Base-by-base conservation (phyloP, 2,113 vertebrate species). In the Caranx melampygus region DNA sequence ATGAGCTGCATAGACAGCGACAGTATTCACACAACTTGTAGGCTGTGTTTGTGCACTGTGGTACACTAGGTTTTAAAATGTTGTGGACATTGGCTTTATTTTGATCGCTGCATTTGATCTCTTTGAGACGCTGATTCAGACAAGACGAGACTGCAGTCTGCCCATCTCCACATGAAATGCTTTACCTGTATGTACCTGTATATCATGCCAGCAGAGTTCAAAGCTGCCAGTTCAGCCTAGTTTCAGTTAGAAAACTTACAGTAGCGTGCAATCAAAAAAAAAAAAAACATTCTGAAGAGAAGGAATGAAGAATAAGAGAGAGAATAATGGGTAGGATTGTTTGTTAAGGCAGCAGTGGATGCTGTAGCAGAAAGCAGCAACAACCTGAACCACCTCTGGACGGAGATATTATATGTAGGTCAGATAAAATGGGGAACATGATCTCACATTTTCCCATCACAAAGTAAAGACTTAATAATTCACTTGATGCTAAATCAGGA, bases 401-500 rank as follows among this genome's bases (percentile, higher is more conserved):
- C 5, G 5, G 3, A 44, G 14, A 20, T 37, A 18, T 68, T 77
- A 66, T 5, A 71, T 60, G 61, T 15, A 11, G 42, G 52, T 63
- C 9, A 58, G 33, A 63, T 59, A 34, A 34, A 8, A 7, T 47
- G 12, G 12, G 12, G 10, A 57, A 54, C 9, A 2, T 5, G 4
- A 55, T 15, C 35, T 37, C 34, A 63, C 13, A 5, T 59, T 61
- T 61, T 57, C 2, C 14, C 11, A 0, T 18, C 20, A 58, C 3
- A 79, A 35, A 75, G 44, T 58, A 14, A 13, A 57, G 2, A n/a
- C 10, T 62, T 59, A 40, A 11, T 57, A 47, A 75, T 21, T 73
- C 42, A 75, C 12, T 4, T 35, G 10, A 51, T n/a, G 21, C 12
- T 67, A 80, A 35, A 73, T 79, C 11, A 67, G 15, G 33, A 81